A percentile compares a stretch with the other conserved stretches of the same genome.
Evolutionary conservation across 2,113 vertebrate genomes (phyloP).

Genomic region (Diglossa brunneiventris): DNA sequence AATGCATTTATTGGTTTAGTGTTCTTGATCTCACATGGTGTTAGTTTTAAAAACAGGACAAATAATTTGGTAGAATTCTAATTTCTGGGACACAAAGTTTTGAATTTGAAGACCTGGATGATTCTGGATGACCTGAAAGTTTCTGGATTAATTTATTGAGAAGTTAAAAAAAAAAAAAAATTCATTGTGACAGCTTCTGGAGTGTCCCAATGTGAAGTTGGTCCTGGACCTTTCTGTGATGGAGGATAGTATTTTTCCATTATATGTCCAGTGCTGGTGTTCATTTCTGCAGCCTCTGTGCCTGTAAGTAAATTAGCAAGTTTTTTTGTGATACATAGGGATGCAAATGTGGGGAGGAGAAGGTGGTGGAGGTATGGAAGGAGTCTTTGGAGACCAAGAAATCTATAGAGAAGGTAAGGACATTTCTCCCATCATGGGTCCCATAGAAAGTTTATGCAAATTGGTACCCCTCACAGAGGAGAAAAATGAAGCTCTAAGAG

Average conservation of each 20-base stretch:
- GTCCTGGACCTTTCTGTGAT: not conserved
- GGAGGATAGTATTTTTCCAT: not conserved
- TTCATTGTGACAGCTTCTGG: not conserved
- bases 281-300: not conserved
- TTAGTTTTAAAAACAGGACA: not conserved
- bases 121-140: not conserved
- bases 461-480: accelerated
- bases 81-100: not conserved
- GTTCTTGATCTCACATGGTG: not conserved
- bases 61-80: not conserved
- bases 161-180: not conserved
- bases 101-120: not conserved
- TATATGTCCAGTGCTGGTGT: accelerated
- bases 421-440: not conserved
- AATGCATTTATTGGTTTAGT: not conserved
- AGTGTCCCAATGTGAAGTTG: not conserved
- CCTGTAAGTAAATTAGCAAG: not conserved
- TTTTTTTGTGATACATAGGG: not conserved
- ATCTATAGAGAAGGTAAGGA: not conserved
- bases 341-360: not conserved
- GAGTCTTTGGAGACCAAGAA: not conserved
- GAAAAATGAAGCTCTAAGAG: not conserved
- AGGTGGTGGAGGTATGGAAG: not conserved
- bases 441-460: not conserved
- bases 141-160: not conserved